Percentiles rank a stretch among this genome's conserved stretches.
Evolutionary conservation across 2,113 vertebrate genomes (phyloP).

Genomic region (Talpa occidentalis): DNA sequence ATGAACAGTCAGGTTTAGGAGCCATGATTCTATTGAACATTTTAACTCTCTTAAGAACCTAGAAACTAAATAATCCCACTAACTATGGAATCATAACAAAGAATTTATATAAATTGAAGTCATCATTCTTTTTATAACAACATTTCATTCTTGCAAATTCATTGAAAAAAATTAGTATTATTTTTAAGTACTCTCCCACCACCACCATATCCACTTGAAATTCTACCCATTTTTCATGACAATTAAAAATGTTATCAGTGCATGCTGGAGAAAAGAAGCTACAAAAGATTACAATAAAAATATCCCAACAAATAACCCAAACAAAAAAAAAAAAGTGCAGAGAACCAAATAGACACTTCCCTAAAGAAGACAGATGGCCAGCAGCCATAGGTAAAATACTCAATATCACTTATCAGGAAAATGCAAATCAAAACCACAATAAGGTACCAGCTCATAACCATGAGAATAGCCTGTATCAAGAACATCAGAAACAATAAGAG

Average conservation of each 20-base stretch:
- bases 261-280: background rate
- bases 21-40: background rate
- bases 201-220: background rate
- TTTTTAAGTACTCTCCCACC: constrained; percentile 30
- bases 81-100: constrained; percentile 11
- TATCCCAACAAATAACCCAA: background rate
- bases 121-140: background rate
- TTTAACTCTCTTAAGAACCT: background rate
- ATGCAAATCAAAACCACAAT: too few relatives aligned
- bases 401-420: too few relatives aligned
- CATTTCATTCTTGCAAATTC: constrained; percentile 48
- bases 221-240: constrained; percentile 34
- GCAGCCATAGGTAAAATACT: too few relatives aligned
- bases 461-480: too few relatives aligned
- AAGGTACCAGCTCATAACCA: too few relatives aligned
- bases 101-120: background rate
- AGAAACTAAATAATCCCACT: constrained; percentile 26
- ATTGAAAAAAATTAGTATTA: background rate
- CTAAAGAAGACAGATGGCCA: too few relatives aligned
- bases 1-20: constrained; percentile 10
- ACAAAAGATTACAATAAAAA: background rate
- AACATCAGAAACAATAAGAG: too few relatives aligned
- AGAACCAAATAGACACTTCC: too few relatives aligned
- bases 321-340: background rate
- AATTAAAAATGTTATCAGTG: constrained; percentile 46